phyloP scores from a whole-genome alignment of 1,140 invertebrate genomes.

The Lepidurus couesii region DNA sequence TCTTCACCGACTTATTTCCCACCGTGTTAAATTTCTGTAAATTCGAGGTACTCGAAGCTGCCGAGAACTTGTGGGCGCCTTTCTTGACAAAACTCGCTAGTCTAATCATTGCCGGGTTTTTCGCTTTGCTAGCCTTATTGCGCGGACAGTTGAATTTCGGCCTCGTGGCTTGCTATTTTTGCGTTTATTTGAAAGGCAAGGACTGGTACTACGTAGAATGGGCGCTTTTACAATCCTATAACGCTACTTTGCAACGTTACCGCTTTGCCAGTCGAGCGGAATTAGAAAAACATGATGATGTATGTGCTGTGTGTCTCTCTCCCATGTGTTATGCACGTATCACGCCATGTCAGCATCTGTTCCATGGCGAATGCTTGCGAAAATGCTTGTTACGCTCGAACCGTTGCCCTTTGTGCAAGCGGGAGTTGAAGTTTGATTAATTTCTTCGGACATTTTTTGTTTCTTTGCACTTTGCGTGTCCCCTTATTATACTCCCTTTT shows the following conservation, averaged over 20 bases:
- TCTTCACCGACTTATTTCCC: slow-evolving; percentile 57
- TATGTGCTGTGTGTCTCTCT: slow-evolving; percentile 67
- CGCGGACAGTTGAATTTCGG: slow-evolving; percentile 53
- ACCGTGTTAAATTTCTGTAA: slow-evolving; percentile 52
- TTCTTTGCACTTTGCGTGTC: not conserved
- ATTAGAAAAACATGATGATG: slow-evolving; percentile 61
- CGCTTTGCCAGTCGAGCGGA: slow-evolving; percentile 59
- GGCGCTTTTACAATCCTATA: slow-evolving; percentile 52
- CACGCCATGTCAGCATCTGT: slow-evolving; percentile 69
- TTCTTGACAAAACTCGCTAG: slow-evolving; percentile 55
- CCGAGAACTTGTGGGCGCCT: slow-evolving; percentile 60
- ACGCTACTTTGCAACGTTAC: slow-evolving; percentile 49
- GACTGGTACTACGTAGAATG: slow-evolving; percentile 55
- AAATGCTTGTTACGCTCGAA: slow-evolving; percentile 61
- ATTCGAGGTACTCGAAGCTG: slow-evolving; percentile 57
- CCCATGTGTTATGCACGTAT: slow-evolving; percentile 60
- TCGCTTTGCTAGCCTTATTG: slow-evolving; percentile 50
- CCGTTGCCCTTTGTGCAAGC: slow-evolving; percentile 64
- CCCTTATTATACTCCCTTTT: not conserved
- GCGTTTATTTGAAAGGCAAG: slow-evolving; percentile 59
- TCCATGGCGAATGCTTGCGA: slow-evolving; percentile 66
- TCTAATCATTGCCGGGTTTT: slow-evolving; percentile 49
- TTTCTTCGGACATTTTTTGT: not conserved
- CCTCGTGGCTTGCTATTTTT: slow-evolving; percentile 57
- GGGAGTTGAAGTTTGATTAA: slow-evolving; percentile 48